Evolutionary conservation across 1,140 invertebrate genomes (phyloP).

Genomic region (Drosophila quadrilineata): DNA sequence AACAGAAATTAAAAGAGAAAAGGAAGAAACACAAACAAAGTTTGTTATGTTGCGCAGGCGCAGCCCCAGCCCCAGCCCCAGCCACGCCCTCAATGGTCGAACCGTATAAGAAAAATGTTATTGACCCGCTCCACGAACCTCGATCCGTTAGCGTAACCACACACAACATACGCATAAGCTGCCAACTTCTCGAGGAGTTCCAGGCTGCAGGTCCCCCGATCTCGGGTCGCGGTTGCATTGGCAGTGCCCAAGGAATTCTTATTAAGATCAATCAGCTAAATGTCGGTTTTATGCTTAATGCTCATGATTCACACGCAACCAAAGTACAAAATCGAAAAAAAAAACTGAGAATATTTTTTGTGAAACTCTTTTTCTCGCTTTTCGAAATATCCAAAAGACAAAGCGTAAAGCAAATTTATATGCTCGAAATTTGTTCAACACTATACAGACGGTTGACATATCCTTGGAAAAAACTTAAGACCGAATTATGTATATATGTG

Average conservation of each 20-base stretch:
- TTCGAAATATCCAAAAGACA: too few species aligned
- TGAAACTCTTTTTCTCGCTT: too few species aligned
- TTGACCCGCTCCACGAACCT: slow-evolving; percentile 62
- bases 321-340: slow-evolving; percentile 59
- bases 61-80: slow-evolving; percentile 36
- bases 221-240: too few species aligned
- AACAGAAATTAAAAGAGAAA: background rate
- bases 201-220: too few species aligned
- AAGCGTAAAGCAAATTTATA: background rate
- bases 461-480: slow-evolving; percentile 8
- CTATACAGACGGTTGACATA: slow-evolving; percentile 7
- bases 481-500: background rate
- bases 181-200: too few species aligned
- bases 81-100: slow-evolving; percentile 56
- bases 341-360: slow-evolving; percentile 35
- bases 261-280: slow-evolving; percentile 79
- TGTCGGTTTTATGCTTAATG: slow-evolving; percentile 79
- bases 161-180: background rate
- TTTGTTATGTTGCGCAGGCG: slow-evolving; percentile 76
- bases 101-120: slow-evolving; percentile 62
- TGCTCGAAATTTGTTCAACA: background rate
- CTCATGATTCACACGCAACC: slow-evolving; percentile 74
- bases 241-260: slow-evolving; percentile 64
- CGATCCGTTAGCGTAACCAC: slow-evolving; percentile 62
- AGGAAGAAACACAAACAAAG: slow-evolving; percentile 57